These are phyloP conservation scores for Plumapathes pennacea DNA, from an alignment of 92 coral and sea anemone species.

Conservation along the genomic window DNA sequence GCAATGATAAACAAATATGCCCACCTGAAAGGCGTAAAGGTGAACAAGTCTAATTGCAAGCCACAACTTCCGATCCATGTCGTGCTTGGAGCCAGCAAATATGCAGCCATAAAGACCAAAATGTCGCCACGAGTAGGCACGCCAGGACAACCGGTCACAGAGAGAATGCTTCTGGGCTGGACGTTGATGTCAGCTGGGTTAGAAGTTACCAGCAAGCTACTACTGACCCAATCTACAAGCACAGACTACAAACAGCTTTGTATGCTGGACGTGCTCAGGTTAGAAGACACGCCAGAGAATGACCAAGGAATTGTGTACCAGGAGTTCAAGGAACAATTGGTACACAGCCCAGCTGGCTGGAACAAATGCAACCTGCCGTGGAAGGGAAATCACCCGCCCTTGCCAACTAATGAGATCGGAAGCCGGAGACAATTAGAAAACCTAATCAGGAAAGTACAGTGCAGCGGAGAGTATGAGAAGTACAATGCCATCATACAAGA, in stretches of 20 bases:
- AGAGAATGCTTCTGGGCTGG: constrained; percentile 36
- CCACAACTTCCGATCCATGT: constrained; percentile 40
- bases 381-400: not conserved
- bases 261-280: constrained; percentile 11
- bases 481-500: constrained; percentile 32
- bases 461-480: constrained; percentile 4
- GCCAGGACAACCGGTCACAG: constrained; percentile 53
- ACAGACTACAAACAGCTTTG: constrained; percentile 12
- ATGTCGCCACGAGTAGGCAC: constrained; percentile 14
- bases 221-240: constrained; percentile 1
- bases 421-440: not conserved
- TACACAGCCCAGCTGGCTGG: constrained; percentile 2
- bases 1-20: constrained; percentile 28
- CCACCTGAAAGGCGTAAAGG: constrained; percentile 46
- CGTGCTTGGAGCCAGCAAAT: constrained; percentile 48
- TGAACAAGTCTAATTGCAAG: constrained; percentile 29
- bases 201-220: constrained; percentile 1
- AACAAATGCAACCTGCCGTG: not conserved
- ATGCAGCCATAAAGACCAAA: constrained; percentile 12
- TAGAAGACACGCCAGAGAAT: constrained; percentile 12
- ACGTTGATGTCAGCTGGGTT: constrained; percentile 26
- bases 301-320: constrained; percentile 18
- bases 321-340: constrained; percentile 22
- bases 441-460: constrained; percentile 6
- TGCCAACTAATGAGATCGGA: not conserved